These are phyloP conservation scores for Glareola pratincola DNA, from an alignment of 2,113 vertebrate genomes.

Conservation along the genomic window DNA sequence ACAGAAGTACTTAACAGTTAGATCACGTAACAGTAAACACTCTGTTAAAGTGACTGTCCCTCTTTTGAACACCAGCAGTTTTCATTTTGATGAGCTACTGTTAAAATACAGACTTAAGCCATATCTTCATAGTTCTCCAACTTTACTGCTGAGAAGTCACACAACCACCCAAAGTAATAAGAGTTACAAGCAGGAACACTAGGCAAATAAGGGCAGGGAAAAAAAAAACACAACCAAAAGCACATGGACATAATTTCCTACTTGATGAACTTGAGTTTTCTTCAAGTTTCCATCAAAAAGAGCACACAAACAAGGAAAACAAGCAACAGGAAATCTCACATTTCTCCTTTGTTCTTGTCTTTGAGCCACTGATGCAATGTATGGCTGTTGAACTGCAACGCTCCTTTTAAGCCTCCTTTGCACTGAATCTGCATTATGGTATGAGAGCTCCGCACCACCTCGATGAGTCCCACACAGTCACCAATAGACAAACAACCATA, in stretches of 20 bases:
- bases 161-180: background rate
- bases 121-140: background rate
- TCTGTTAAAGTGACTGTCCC: background rate
- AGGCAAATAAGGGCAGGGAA: background rate
- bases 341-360: constrained; percentile 98
- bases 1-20: background rate
- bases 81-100: background rate
- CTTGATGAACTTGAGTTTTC: background rate
- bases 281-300: background rate
- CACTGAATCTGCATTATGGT: constrained; percentile 99
- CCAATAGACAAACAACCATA: constrained; percentile 96
- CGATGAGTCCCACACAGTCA: constrained; percentile 96
- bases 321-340: constrained; percentile 75
- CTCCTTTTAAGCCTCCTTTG: constrained; percentile 96
- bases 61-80: background rate
- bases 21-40: background rate
- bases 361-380: constrained; percentile 97
- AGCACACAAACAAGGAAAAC: background rate
- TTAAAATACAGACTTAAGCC: background rate
- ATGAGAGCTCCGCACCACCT: constrained; percentile 96
- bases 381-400: constrained; percentile 96
- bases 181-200: background rate
- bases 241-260: background rate
- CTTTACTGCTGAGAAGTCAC: background rate
- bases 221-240: background rate